Evolutionary conservation across 2,888 invertebrate species (phyloP), one percentile per base, ranked within the genome.

Genomic region (Gastracanthus pulcherrimus): DNA sequence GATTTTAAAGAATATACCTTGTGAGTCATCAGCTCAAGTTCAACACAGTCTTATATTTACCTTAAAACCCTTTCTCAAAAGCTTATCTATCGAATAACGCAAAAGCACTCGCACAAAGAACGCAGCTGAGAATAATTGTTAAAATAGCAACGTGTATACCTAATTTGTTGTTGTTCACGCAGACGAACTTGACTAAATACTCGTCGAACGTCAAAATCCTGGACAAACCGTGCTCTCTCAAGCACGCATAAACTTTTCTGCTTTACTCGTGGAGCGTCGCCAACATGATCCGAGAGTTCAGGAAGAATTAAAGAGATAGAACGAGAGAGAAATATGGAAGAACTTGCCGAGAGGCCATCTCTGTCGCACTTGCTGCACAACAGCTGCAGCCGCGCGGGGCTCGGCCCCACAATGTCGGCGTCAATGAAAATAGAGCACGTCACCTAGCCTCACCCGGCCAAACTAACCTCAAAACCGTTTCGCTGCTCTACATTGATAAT

Each of bases 191-290:
- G 23, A 29, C 26, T 3, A 51, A 51, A 74, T 58, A 4, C 51
- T 64, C 58, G 41, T 66, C 16, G 34, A 78, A 76, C 80, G 80
- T 76, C 80, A 76, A 76, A 80, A 70, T 74, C n/a, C 34, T 60
- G 60, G 60, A 31, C 31, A 26, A 58, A 58, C 58, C 26, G 11
- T 13, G 58, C 58, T 26, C 26, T 11, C 29, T 7, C 13, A 3
- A 26, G 29, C 58, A 13, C 16, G n/a, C 45, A 16, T n/a, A n/a
- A 4, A 16, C 45, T 29, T 58, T 4, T 11, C 29, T 23, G 41
- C 13, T 26, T 13, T 58, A 26, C 13, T 26, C 7, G 26, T 58
- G 5, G 41, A 41, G 41, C 13, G 41, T 41, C 41, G 3, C 41
- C 9, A 41, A 9, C 41, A n/a, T n/a, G n/a, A n/a, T n/a, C n/a